These are phyloP conservation scores for Macrotis lagotis DNA, from an alignment of 2,113 vertebrate species.

Conservation along the genomic window DNA sequence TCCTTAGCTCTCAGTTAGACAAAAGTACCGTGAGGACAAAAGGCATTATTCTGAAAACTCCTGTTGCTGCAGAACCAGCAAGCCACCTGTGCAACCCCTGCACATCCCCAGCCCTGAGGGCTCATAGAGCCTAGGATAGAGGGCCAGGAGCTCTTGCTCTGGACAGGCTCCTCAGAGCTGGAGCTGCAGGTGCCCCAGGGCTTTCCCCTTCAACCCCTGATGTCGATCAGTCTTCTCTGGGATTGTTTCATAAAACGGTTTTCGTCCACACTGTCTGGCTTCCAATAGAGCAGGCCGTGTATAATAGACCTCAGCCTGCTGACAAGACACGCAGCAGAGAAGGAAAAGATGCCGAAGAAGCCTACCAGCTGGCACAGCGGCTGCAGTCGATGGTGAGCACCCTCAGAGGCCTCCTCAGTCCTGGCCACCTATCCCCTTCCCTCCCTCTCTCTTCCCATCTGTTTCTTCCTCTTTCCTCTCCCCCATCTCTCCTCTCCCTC, in stretches of 20 bases:
- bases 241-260: conserved; percentile 26
- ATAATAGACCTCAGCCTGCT: conserved; percentile 90
- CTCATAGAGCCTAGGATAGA: background rate
- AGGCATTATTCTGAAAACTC: background rate
- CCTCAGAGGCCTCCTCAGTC: too few species aligned
- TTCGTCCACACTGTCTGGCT: conserved; percentile 40
- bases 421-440: too few species aligned
- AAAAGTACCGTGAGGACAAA: background rate
- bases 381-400: conserved; percentile 93
- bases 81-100: background rate
- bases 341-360: conserved; percentile 90
- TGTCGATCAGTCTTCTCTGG: background rate
- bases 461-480: too few species aligned
- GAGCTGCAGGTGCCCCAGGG: too few species aligned
- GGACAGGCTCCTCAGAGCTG: background rate
- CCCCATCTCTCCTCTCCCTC: too few species aligned
- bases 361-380: conserved; percentile 93
- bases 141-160: background rate
- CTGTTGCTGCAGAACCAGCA: background rate
- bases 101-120: background rate
- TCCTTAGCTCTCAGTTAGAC: background rate
- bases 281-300: conserved; percentile 93
- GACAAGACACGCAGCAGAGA: conserved; percentile 89
- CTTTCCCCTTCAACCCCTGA: background rate
- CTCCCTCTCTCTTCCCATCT: too few species aligned